Base-by-base conservation (phyloP, 1,140 invertebrate species). In the Lepidurus couesii region DNA sequence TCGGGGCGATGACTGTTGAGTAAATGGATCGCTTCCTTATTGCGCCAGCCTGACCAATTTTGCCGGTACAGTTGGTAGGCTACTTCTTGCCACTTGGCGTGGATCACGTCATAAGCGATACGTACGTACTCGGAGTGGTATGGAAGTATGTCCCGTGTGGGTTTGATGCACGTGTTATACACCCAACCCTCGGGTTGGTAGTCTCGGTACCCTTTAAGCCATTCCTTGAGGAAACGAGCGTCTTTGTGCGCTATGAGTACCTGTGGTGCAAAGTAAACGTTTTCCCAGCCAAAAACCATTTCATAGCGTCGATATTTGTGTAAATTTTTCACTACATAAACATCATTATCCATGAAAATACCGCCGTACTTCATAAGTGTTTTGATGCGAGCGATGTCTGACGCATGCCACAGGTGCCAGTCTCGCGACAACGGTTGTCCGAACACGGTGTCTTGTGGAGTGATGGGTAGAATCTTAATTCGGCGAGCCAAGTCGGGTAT, bases 261-360 rank as follows among this genome's bases (percentile, higher is more conserved):
- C 77, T 16, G 77, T 21, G 53, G 53, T 7, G 53, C 79, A 26
- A 81, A 77, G 73, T 81, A 75, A 8, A 65, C 43, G 13, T 80
- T 74, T 44, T 75, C 77, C 84, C 82, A 84, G 24, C 84, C 84
- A 10, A 85, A 73, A 9, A 82, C 75, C 79, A 84, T 82, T 79
- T 84, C 83, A 76, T 81, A 84, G 76, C 80, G 80, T 44, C 83
- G 77, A 74, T 82, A 84, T 42, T 80, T 74, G 65, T 84, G 78
- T 73, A 85, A 80, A 26, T 81, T 79, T 44, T 83, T 81, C 16
- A 85, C 80, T 34, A 85, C 81, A 75, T 83, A 84, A 1, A 83
- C 81, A 80, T 85, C 84, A 75, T 82, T 83, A 78, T 85, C 84
- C 10, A 85, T 78, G 76, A 81, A 85, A 42, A 85, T 85, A 1